phyloP scores from a whole-genome alignment of 2,113 vertebrate genomes.

The Tragelaphus scriptus region DNA sequence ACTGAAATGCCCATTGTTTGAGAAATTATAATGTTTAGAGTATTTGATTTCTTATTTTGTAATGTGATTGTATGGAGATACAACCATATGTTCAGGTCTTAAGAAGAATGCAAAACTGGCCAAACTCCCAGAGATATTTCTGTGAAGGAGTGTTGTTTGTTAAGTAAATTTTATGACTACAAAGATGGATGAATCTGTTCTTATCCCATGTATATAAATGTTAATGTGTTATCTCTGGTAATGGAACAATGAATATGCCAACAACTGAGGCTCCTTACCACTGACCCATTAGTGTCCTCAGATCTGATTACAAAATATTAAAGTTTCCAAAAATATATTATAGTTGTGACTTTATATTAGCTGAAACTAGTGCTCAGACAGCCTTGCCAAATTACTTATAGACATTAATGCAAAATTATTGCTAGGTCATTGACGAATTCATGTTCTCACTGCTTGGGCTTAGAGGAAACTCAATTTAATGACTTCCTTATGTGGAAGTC shows the following conservation, averaged over 20 bases:
- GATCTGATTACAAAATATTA: not conserved
- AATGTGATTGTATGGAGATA: not conserved
- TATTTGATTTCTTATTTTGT: conserved; percentile 19
- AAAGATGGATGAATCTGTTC: conserved; percentile 37
- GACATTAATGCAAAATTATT: conserved; percentile 30
- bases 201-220: not conserved
- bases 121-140: conserved; percentile 46
- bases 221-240: not conserved
- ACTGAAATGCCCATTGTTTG: not conserved
- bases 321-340: not conserved
- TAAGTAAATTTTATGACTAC: not conserved
- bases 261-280: not conserved
- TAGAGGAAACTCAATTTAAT: conserved; percentile 1
- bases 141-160: conserved; percentile 31
- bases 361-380: not conserved
- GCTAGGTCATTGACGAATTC: not conserved
- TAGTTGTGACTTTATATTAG: conserved; percentile 18
- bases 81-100: not conserved
- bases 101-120: not conserved
- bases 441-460: not conserved
- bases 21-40: conserved; percentile 13
- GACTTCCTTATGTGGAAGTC: not conserved
- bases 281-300: not conserved
- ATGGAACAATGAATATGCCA: not conserved
- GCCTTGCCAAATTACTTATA: conserved; percentile 1